Evolutionary conservation across 2,113 vertebrate genomes (phyloP), one percentile per base, ranked within the genome.

Genomic region (Gopherus flavomarginatus): DNA sequence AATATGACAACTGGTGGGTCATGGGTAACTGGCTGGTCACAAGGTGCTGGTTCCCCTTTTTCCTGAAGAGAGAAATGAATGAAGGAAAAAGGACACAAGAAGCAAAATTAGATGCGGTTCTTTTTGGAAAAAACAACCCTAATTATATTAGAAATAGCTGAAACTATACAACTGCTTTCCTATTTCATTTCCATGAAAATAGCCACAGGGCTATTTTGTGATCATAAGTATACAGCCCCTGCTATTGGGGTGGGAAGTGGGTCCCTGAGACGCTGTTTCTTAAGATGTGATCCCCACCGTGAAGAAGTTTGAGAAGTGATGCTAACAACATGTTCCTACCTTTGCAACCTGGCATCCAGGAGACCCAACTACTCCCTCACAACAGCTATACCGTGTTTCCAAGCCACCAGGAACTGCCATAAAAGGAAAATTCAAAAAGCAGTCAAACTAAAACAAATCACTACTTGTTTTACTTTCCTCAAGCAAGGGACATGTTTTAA

Each of bases 311-410:
- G 44, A 81, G 16, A 69, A 81, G 14, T 2, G 8, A 56, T 50
- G 22, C 65, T 31, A 44, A 13, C 84, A 69, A 29, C 86, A 69
- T 4, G n/a, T 53, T 83, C 75, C 56, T 96, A 97, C 97, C 96
- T 97, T 97, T 59, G 96, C 97, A 13, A 98, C 96, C 89, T 98
- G 98, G 94, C 98, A 99, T 83, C 98, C 97, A 38, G 98, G 91
- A 29, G 98, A 97, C 26, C 98, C 98, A 95, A 98, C 97, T 13
- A 98, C 94, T 90, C 95, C 98, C 94, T 98, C 98, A 92, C 99
- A 99, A 95, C 98, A 99, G 81, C 98, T 98, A 62, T 98, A 99
- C 86, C 75, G 85, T 1, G 98, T 98, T 96, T 99, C 99, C 82
- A 98, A 95, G 11, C 98, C 98, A 88, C 98, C 98, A 2, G 98